Evolutionary conservation across 2,888 invertebrate species (phyloP).

Genomic region (Didymodactylos carnosus): DNA sequence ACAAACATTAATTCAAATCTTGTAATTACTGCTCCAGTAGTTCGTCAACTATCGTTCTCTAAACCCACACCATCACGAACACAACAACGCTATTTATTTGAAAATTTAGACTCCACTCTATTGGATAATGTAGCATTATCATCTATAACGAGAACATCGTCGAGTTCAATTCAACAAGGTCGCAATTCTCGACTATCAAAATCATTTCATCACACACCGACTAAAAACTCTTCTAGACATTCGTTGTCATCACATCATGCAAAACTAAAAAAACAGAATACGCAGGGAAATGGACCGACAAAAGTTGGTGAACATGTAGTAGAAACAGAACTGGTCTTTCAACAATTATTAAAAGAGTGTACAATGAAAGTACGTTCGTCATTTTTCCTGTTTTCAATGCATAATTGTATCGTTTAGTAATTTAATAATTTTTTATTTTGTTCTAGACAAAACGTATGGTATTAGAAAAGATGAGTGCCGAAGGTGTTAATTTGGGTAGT

Average conservation of each 20-base stretch:
- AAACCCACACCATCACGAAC: background rate
- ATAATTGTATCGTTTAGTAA: background rate
- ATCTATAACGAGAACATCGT: background rate
- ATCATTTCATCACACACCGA: background rate
- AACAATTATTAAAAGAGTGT: slow-evolving; percentile 68
- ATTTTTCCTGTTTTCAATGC: too few relatives aligned
- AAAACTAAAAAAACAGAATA: background rate
- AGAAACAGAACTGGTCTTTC: background rate
- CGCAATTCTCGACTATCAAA: background rate
- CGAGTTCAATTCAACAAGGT: background rate
- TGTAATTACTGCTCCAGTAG: background rate
- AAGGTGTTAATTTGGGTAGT: slow-evolving; percentile 62
- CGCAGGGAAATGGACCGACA: background rate
- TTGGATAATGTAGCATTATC: background rate
- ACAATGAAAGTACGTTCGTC: slow-evolving; percentile 35
- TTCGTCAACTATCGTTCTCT: background rate
- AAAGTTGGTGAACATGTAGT: background rate
- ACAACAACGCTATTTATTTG: background rate
- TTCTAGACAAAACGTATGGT: slow-evolving; percentile 80
- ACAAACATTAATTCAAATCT: background rate
- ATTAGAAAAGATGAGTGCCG: slow-evolving; percentile 83
- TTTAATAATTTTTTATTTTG: slow-evolving; percentile 25
- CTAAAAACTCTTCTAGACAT: background rate
- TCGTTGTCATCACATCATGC: too few relatives aligned
- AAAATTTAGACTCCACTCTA: background rate